Percentiles rank a stretch among this genome's conserved stretches.
These are phyloP conservation scores for Drosophila flavopinicola DNA, from an alignment of 2,888 invertebrate species.

Conservation along the genomic window DNA sequence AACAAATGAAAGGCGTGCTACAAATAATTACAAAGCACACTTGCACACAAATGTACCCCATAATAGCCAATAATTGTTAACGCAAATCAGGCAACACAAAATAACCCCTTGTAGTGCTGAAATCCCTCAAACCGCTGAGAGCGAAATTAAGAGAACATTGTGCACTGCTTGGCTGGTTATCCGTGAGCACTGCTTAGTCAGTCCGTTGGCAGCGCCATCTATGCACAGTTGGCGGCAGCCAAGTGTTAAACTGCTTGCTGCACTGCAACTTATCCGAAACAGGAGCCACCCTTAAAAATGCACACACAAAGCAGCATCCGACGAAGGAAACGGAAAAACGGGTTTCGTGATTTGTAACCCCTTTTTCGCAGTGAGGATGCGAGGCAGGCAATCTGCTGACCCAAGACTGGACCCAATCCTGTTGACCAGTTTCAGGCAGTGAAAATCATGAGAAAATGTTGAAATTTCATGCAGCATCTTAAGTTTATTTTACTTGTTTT, in stretches of 20 bases:
- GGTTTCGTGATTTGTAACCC: constrained; percentile 50
- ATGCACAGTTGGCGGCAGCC: constrained; percentile 4
- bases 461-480: constrained; percentile 69
- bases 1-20: too few relatives aligned
- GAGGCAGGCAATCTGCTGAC: constrained; percentile 34
- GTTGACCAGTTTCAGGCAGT: constrained; percentile 51
- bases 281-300: constrained; percentile 38
- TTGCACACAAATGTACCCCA: background rate
- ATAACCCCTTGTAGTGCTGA: constrained; percentile 22
- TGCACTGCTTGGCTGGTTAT: constrained; percentile 47
- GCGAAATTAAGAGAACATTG: constrained; percentile 43
- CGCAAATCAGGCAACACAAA: constrained; percentile 3
- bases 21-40: constrained; percentile 5
- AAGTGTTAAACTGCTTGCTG: constrained; percentile 26
- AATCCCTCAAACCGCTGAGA: background rate
- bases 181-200: constrained; percentile 32
- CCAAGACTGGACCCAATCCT: constrained; percentile 39
- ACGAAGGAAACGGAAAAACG: constrained; percentile 33
- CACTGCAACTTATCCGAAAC: constrained; percentile 40
- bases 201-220: constrained; percentile 26
- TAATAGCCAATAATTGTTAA: constrained; percentile 11
- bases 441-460: constrained; percentile 72
- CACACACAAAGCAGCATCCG: constrained; percentile 27
- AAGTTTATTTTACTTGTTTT: constrained; percentile 60
- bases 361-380: constrained; percentile 29